A percentile compares a stretch with the other conserved stretches of the same genome.
These are phyloP conservation scores for Anoplopoma fimbria DNA, from an alignment of 2,113 vertebrate genomes.

Conservation along the genomic window DNA sequence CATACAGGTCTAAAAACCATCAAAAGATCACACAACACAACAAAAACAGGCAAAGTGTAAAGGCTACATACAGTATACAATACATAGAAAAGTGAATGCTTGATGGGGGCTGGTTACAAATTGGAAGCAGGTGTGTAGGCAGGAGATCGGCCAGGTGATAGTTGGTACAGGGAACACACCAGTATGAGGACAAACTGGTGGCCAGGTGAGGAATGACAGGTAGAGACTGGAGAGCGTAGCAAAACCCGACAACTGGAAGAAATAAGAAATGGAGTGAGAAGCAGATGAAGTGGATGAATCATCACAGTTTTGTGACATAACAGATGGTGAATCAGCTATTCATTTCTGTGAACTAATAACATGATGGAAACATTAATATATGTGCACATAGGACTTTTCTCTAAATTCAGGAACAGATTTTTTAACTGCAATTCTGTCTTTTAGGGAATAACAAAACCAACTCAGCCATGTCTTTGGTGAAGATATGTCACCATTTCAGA, in stretches of 20 bases:
- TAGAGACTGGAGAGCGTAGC: background rate
- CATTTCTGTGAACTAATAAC: background rate
- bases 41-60: background rate
- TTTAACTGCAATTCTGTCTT: background rate
- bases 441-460: background rate
- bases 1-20: background rate
- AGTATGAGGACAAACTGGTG: background rate
- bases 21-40: background rate
- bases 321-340: background rate
- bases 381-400: background rate
- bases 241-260: background rate
- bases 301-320: background rate
- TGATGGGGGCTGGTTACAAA: background rate
- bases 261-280: background rate
- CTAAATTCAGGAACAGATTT: background rate
- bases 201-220: slow-evolving; percentile 8
- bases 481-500: background rate
- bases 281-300: background rate
- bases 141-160: background rate
- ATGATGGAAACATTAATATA: background rate
- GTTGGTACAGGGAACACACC: background rate
- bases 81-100: background rate
- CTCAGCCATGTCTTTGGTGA: too few species aligned
- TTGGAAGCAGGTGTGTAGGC: slow-evolving; percentile 15
- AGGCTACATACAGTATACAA: background rate